Evolutionary conservation across 1,140 invertebrate species (phyloP).

Genomic region (Drosophila sturtevanti): DNA sequence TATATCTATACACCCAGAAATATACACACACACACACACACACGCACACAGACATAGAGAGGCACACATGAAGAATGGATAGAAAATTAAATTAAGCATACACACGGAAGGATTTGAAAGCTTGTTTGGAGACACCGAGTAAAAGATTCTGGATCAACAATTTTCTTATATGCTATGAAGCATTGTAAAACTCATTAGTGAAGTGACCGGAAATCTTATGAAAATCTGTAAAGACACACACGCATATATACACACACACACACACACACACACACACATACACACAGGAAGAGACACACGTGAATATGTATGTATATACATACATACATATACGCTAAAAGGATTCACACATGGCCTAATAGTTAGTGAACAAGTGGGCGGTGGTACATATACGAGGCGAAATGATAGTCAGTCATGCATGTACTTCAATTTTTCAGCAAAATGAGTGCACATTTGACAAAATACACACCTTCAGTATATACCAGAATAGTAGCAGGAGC

Average conservation of each 20-base stretch:
- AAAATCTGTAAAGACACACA: slow-evolving; percentile 60
- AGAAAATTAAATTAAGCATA: slow-evolving; percentile 73
- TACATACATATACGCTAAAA: slow-evolving; percentile 31
- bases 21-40: background rate
- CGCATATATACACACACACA: too few species aligned
- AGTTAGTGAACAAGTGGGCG: background rate
- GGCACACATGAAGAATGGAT: slow-evolving; percentile 53
- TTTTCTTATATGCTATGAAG: slow-evolving; percentile 47
- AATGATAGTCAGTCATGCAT: slow-evolving; percentile 71
- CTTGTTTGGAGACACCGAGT: slow-evolving; percentile 35
- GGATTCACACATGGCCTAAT: slow-evolving; percentile 32
- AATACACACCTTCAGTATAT: slow-evolving; percentile 62
- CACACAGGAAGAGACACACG: too few species aligned
- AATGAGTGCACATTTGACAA: slow-evolving; percentile 80
- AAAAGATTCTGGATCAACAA: slow-evolving; percentile 63
- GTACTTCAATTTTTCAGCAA: slow-evolving; percentile 80
- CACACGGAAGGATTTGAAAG: slow-evolving; percentile 39
- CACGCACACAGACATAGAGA: slow-evolving; percentile 6
- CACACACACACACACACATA: slow-evolving; percentile 13
- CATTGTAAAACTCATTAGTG: slow-evolving; percentile 80
- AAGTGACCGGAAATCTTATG: slow-evolving; percentile 77
- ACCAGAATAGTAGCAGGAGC: background rate
- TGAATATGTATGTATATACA: too few species aligned
- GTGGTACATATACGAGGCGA: slow-evolving; percentile 24
- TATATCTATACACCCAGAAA: too few species aligned